Evolutionary conservation across 1,140 invertebrate species (phyloP).

Genomic region (Caerostris extrusa): DNA sequence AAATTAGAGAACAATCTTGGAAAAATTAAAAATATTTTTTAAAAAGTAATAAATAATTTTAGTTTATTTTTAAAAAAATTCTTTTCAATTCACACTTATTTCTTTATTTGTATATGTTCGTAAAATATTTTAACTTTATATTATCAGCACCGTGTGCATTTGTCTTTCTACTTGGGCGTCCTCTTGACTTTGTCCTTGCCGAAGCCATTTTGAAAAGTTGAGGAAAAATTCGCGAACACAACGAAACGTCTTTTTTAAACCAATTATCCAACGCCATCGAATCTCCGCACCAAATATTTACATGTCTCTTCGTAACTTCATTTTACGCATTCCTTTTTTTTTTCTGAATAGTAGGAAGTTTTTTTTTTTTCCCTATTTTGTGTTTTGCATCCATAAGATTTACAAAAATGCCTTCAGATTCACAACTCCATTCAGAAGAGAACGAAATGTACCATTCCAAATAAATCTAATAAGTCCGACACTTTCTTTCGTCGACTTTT

Average conservation of each 20-base stretch:
- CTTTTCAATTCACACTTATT: not conserved
- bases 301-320: not conserved
- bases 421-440: not conserved
- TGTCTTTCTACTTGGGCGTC: not conserved
- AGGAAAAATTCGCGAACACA: not conserved
- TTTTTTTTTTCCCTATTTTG: not conserved
- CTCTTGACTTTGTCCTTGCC: not conserved
- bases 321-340: not conserved
- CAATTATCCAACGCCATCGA: not conserved
- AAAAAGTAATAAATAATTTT: too few relatives aligned
- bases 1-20: too few relatives aligned
- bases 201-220: not conserved
- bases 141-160: not conserved
- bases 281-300: not conserved
- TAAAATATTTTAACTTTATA: not conserved
- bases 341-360: not conserved
- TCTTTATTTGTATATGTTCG: not conserved
- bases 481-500: not conserved
- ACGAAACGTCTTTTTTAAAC: not conserved
- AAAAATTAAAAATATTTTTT: too few relatives aligned
- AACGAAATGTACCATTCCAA: not conserved
- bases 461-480: slow-evolving; percentile 5
- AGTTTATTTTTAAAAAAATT: too few relatives aligned
- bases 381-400: not conserved
- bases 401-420: not conserved